Evolutionary conservation across 2,888 invertebrate genomes (phyloP), one percentile per base, ranked within the genome.

Genomic region (Anthrax anthrax): DNA sequence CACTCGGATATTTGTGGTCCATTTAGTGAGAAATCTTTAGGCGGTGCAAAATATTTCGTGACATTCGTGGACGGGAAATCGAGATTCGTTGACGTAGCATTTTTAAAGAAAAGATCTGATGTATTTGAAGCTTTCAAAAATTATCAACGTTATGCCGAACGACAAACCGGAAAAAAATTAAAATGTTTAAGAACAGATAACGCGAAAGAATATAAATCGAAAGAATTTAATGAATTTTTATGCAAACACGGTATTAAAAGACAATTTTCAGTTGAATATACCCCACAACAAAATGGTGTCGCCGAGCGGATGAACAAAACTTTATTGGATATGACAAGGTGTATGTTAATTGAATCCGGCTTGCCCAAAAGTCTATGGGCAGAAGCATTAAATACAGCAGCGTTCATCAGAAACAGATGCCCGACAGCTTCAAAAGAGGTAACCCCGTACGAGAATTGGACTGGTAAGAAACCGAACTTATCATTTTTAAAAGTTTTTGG

Each of bases 321-420:
- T 6, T 39, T 57, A 19, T 43, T 55, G 17, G 58, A 56, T 16
- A 54, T 52, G 43, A 51, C 54, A 9, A 48, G 57, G 37, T 55
- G 54, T 14, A 54, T 60, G 55, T 40, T 58, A 13, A 37, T 55
- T 6, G 54, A 54, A 29, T 47, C 55, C 13, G 43, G 48, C 9
- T 23, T 60, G 17, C 48, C 52, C 14, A 46, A 55, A 34, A 34
- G 37, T 8, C 51, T 57, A 14, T 60, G 59, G 56, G 57, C 55
- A 16, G 59, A 60, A 48, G 58, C 60, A 14, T 50, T 56, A 0
- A 48, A 46, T 29, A 55, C 56, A 10, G 57, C 58, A 16, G 48
- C 44, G 16, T 49, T 38, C 19, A 44, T 51, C 5, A 39, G 48
- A n/a, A 47, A 50, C 37, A 38, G 40, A 39, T 50, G 45, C 42